Conservation (phyloP, 2,888 invertebrate species). For the Metopia argyrocephala region DNA sequence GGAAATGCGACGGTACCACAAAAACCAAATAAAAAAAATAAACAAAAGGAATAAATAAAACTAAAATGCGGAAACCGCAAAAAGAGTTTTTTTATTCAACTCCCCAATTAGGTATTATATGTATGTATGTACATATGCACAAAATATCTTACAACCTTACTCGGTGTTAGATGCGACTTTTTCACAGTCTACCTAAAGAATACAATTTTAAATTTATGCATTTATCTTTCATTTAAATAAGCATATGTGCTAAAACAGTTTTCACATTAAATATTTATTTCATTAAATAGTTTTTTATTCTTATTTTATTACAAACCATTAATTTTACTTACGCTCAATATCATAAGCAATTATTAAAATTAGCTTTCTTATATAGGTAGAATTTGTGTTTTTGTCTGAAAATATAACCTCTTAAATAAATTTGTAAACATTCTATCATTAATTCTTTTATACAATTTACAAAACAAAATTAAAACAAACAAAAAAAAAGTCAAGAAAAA, state of each 20-base stretch:
- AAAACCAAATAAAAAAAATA: constrained; percentile 1
- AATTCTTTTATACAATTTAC: too few species aligned
- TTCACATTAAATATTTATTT: not conserved
- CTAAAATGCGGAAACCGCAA: constrained; percentile 31
- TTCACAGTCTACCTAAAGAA: too few species aligned
- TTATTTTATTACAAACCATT: not conserved
- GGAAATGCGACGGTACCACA: constrained; percentile 3
- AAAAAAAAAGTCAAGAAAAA: too few species aligned
- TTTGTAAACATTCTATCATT: too few species aligned
- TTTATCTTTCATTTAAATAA: too few species aligned
- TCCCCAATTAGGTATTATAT: too few species aligned
- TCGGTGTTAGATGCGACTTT: not conserved
- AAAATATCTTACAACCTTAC: not conserved
- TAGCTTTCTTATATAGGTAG: too few species aligned
- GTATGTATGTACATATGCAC: not conserved
- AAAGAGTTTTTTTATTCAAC: constrained; percentile 33
- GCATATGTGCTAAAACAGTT: not conserved
- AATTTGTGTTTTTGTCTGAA: too few species aligned
- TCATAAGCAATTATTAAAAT: constrained; percentile 60
- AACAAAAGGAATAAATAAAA: constrained; percentile 24
- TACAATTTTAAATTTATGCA: too few species aligned
- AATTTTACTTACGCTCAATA: constrained; percentile 59
- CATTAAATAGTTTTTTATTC: not conserved
- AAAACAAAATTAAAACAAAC: too few species aligned
- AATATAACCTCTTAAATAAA: constrained; percentile 48